phyloP scores from a whole-genome alignment of 2,113 vertebrate species.

The Brienomyrus longianalis region DNA sequence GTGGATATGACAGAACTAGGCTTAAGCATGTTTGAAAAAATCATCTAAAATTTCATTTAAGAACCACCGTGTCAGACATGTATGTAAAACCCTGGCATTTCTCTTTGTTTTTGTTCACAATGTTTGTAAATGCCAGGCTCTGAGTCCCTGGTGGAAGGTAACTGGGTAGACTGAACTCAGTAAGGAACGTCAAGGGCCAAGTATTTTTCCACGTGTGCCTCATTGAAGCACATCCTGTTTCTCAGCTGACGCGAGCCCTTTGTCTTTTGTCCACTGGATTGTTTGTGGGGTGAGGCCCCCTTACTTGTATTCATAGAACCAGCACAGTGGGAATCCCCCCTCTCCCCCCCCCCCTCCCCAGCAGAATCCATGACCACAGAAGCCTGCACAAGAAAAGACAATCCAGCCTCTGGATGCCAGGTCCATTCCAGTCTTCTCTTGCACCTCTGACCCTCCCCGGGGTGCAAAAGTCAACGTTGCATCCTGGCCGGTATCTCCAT shows the following conservation, averaged over 20 bases:
- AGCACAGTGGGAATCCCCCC: slow-evolving; percentile 17
- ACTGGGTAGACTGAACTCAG: not conserved
- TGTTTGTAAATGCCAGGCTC: not conserved
- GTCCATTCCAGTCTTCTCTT: slow-evolving; percentile 25
- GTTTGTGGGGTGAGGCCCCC: slow-evolving; percentile 32
- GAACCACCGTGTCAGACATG: not conserved
- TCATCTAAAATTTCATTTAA: not conserved
- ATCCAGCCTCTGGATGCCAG: slow-evolving; percentile 53
- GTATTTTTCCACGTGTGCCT: slow-evolving; percentile 44
- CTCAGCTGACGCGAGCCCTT: slow-evolving; percentile 45
- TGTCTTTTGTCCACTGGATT: slow-evolving; percentile 40
- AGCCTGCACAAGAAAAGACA: slow-evolving; percentile 55
- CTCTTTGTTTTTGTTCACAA: not conserved
- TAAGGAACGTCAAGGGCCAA: slow-evolving; percentile 44
- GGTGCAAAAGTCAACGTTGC: not conserved
- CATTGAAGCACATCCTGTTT: slow-evolving; percentile 55
- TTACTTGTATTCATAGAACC: slow-evolving; percentile 45
- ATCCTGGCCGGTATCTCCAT: not conserved
- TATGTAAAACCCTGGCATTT: not conserved
- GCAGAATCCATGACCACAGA: slow-evolving; percentile 23
- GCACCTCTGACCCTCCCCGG: slow-evolving; percentile 25
- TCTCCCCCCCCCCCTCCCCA: not conserved
- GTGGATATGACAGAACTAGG: not conserved
- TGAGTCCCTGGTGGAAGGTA: not conserved
- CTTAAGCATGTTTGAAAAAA: not conserved